Conservation (phyloP, 2,888 invertebrate species). For the Myopa tessellatipennis region DNA sequence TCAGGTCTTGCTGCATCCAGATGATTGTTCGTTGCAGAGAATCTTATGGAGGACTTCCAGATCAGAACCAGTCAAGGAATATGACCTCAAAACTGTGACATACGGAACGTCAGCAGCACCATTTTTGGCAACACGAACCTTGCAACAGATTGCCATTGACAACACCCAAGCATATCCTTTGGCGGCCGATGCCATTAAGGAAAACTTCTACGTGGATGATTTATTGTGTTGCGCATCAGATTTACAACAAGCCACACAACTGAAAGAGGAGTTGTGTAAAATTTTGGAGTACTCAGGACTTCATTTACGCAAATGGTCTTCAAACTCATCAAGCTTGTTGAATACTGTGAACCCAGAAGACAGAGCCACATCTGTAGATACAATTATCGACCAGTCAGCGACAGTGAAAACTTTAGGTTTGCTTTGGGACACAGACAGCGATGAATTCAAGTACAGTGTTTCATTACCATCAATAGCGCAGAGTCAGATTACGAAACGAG, state of each 20-base stretch:
- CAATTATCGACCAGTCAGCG: no score
- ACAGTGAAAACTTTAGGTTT: no score
- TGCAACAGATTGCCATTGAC: conserved; percentile 14
- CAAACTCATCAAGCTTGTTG: conserved; percentile 22
- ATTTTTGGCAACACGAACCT: conserved; percentile 25
- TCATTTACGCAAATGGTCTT: conserved; percentile 26
- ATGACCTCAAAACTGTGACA: conserved; percentile 27
- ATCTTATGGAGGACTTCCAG: not conserved
- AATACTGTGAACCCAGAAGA: not conserved
- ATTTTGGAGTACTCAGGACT: not conserved
- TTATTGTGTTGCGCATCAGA: conserved; percentile 3
- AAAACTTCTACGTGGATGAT: conserved; percentile 21
- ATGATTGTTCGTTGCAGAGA: not conserved
- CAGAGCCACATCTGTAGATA: no score
- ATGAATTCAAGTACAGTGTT: no score
- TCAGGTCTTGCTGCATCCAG: not conserved
- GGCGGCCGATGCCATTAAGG: not conserved
- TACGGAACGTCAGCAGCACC: conserved; percentile 34
- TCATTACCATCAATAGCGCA: no score
- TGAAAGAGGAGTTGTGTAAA: not conserved
- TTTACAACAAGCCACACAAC: not conserved
- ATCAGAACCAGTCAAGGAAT: conserved; percentile 3
- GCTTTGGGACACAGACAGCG: no score
- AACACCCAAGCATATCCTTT: not conserved
- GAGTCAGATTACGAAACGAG: no score